A percentile compares a stretch with the other conserved stretches of the same genome.
These are phyloP conservation scores for Marmota monax DNA, from an alignment of 2,113 vertebrate genomes.

Conservation along the genomic window DNA sequence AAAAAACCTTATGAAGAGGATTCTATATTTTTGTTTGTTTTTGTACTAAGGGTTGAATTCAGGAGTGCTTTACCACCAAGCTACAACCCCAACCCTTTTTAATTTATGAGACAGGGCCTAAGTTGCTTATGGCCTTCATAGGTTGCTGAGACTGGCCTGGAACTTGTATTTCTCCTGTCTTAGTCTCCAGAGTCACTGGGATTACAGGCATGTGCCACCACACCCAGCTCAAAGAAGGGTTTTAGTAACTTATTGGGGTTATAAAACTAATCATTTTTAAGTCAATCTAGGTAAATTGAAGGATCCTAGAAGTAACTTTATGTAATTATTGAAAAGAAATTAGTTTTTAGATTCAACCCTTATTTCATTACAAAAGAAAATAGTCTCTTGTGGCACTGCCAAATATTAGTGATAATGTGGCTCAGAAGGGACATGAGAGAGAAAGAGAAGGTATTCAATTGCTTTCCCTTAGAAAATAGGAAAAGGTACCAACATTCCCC, in stretches of 20 bases:
- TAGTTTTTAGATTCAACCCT: background rate
- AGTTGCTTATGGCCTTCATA: too few relatives aligned
- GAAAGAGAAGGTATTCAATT: background rate
- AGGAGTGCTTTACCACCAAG: too few relatives aligned
- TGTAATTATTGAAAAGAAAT: background rate
- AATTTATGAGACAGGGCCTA: too few relatives aligned
- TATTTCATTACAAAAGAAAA: background rate
- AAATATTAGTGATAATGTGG: background rate
- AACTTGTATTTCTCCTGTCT: too few relatives aligned
- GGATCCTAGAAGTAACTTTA: background rate
- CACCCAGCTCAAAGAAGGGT: background rate
- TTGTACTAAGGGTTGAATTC: too few relatives aligned
- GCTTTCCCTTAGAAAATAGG: background rate
- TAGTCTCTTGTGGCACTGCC: background rate
- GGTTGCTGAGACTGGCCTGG: too few relatives aligned
- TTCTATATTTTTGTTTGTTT: too few relatives aligned
- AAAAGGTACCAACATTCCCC: background rate
- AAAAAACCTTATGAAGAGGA: background rate
- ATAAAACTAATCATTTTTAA: background rate
- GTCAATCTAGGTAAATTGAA: background rate
- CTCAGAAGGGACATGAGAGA: background rate
- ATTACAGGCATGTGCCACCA: too few relatives aligned
- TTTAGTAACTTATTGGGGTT: background rate
- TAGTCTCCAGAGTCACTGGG: too few relatives aligned
- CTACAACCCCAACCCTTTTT: too few relatives aligned